Percentiles rank a stretch among this genome's conserved stretches.
These are phyloP conservation scores for Myrmophylax atrothorax DNA, from an alignment of 2,113 vertebrate species.

Conservation along the genomic window DNA sequence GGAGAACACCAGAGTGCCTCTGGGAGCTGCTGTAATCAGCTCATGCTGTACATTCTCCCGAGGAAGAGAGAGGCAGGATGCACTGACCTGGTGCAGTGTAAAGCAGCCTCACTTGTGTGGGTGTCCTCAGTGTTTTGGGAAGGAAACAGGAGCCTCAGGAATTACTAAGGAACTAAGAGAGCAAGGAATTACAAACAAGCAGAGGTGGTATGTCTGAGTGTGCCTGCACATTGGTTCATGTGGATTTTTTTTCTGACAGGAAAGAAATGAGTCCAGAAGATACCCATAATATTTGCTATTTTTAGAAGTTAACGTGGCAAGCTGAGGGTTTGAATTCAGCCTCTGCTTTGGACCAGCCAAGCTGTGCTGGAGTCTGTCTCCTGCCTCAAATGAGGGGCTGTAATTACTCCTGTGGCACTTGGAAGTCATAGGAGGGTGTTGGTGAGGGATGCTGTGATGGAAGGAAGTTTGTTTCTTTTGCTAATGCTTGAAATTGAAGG, in stretches of 20 bases:
- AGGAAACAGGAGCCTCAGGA: neutral
- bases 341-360: neutral
- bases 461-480: neutral
- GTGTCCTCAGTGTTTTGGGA: neutral
- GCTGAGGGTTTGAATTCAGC: neutral
- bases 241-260: neutral
- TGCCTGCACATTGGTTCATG: neutral
- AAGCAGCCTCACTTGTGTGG: neutral
- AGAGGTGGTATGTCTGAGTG: neutral
- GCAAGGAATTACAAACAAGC: neutral
- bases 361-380: neutral
- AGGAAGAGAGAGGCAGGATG: neutral
- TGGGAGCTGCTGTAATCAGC: neutral
- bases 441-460: neutral
- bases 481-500: neutral
- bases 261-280: neutral
- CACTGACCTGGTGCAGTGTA: neutral
- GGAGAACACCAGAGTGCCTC: neutral
- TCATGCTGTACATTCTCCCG: neutral
- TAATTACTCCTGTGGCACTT: neutral
- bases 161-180: neutral
- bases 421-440: neutral
- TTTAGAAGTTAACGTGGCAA: neutral
- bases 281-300: neutral
- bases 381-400: neutral